Evolutionary conservation across 2,888 invertebrate species (phyloP), one percentile per base, ranked within the genome.

Genomic region (Luffia ferchaultella): DNA sequence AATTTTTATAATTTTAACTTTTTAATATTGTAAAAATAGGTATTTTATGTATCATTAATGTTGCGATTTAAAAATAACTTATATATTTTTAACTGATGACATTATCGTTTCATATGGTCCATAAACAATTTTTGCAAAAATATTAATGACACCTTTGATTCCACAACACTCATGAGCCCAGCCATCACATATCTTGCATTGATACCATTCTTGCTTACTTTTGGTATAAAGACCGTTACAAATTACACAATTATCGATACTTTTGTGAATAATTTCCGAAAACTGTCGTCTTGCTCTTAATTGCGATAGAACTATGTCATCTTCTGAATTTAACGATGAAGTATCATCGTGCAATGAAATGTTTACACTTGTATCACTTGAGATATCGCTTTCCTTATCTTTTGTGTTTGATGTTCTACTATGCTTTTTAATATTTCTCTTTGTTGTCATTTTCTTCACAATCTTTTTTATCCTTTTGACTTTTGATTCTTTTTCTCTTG

Each of bases 81-180:
- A 30, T 7, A 30, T 12, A 30, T 30, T 30, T 30, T 12, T 30
- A 7, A 30, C 30, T 3, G 12, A 30, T 3, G 30, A 30, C 12
- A 30, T 30, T 7, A 30, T 30, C 30, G 12, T 30, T 30, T 30
- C 12, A 30, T 7, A 30, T 7, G 5, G 12, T 30, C 18, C 2
- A 45, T 16, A 18, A 45, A 45, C 12, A 45, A 7, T 30, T 30
- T 30, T 30, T 3, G 30, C 30, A 30, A 12, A 30, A 46, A 46
- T 19, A 46, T 46, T 46, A 46, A 46, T 46, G 19, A 20, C 46
- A 16, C 46, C 46, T 46, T 46, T 46, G 46, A n/a, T 18, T 18
- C 46, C 30, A 46, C 46, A 46, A 19, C 19, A 46, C n/a, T 46
- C 46, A 46, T 46, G 18, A n/a, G 46, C 46, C 46, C 46, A 46